Percentiles rank a stretch among this genome's conserved stretches.
Evolutionary conservation across 2,113 vertebrate species (phyloP).

Genomic region (Passer domesticus): DNA sequence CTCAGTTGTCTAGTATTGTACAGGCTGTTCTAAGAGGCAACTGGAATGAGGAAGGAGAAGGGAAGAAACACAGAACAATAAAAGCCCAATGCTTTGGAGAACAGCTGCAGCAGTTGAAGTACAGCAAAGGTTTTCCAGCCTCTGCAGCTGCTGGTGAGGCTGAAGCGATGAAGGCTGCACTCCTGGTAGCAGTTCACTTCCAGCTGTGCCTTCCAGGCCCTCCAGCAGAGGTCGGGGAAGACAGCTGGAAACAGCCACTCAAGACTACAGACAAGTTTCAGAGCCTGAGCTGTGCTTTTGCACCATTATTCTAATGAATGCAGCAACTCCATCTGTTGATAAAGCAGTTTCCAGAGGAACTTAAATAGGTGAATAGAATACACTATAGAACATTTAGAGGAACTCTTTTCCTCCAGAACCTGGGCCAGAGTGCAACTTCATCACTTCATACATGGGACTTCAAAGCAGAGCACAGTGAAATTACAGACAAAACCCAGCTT

Average conservation of each 20-base stretch:
- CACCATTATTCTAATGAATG: rapidly evolving
- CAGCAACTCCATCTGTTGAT: neutral
- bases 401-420: neutral
- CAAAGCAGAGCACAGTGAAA: neutral
- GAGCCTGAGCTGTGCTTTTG: neutral
- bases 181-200: neutral
- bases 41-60: neutral
- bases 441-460: neutral
- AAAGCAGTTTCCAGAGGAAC: neutral
- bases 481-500: neutral
- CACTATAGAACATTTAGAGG: neutral
- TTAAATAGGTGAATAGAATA: neutral
- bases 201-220: neutral
- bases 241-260: neutral
- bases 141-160: neutral
- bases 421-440: neutral
- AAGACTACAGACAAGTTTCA: neutral
- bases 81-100: neutral
- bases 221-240: slow-evolving; percentile 41
- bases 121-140: neutral
- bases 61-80: neutral
- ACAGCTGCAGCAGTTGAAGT: neutral
- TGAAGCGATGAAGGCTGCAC: neutral
- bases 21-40: neutral
- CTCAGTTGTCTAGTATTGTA: neutral